Evolutionary conservation across 2,888 invertebrate species (phyloP), one percentile per base, ranked within the genome.

Genomic region (Apotomis capreana): DNA sequence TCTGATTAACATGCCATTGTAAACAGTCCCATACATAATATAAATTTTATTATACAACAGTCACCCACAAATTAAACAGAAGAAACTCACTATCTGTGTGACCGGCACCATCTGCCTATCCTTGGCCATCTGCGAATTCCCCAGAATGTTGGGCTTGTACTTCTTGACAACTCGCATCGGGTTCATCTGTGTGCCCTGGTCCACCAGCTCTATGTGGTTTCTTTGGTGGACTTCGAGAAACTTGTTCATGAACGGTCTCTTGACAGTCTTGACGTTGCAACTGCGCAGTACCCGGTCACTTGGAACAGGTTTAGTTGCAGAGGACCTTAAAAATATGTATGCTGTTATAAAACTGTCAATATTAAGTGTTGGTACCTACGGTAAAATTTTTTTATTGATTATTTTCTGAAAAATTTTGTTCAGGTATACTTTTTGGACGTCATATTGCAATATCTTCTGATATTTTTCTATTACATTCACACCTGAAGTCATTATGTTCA

Each of bases 281-380:
- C 90, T 91, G 8, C 90, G 80, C 3, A 91, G 76, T 0, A 89
- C 85, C 75, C 89, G 76, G 67, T 88, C 88, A 62, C 87, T 86
- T 0, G 75, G 55, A 26, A 59, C 74, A 0, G 69, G 63, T 67
- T 72, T 68, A 36, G 74, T 71, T 4, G 68, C 60, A 61, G 9
- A 63, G 51, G 4, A 54, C 68, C 10, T 54, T 13, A 8, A 36
- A 57, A 36, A 49, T 49, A 9, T 10, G 2, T 10, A 26, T 26
- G 26, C 26, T 26, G 26, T 26, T 26, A 26, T 40, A 15, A 1
- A 46, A 9, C 8, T 9, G 3, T 55, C 55, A 12, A 4, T 37
- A 8, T 13, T 36, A 9, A 3, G 36, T 57, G 3, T 3, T n/a
- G n/a, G 5, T 4, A 36, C n/a, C n/a, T n/a, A n/a, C 9, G 26